phyloP scores from a whole-genome alignment of 2,888 invertebrate species.

The Rhimphoctona megacephalus region DNA sequence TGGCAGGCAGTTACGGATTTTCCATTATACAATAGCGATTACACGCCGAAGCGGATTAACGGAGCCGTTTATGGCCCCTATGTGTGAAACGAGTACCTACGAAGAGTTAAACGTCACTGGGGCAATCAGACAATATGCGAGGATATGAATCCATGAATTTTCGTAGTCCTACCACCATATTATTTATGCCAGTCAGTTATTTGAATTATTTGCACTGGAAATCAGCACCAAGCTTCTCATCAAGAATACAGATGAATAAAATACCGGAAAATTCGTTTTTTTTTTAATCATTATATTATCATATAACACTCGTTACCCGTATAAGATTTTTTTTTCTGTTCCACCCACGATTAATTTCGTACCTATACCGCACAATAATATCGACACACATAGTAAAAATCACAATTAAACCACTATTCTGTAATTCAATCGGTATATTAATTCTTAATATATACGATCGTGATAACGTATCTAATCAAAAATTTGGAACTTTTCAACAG shows the following conservation, averaged over 20 bases:
- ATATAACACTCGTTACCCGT: neutral
- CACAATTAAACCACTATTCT: neutral
- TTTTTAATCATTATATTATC: conserved; percentile 16
- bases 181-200: conserved; percentile 18
- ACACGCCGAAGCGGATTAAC: conserved; percentile 42
- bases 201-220: conserved; percentile 15
- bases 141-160: conserved; percentile 7
- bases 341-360: neutral
- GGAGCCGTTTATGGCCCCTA: conserved; percentile 21
- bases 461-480: neutral
- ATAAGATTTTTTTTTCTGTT: conserved; percentile 4
- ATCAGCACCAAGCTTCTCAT: conserved; percentile 19
- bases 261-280: conserved; percentile 7
- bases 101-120: conserved; percentile 4
- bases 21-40: conserved; percentile 49
- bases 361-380: neutral
- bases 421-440: neutral
- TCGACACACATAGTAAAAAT: neutral
- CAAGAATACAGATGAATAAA: conserved; percentile 14
- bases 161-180: conserved; percentile 8
- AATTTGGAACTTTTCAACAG: neutral
- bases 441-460: neutral
- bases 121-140: conserved; percentile 15
- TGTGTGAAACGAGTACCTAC: neutral
- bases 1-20: conserved; percentile 34